Conservation (phyloP, 92 coral and sea anemone species). For the Heteractis magnifica region DNA sequence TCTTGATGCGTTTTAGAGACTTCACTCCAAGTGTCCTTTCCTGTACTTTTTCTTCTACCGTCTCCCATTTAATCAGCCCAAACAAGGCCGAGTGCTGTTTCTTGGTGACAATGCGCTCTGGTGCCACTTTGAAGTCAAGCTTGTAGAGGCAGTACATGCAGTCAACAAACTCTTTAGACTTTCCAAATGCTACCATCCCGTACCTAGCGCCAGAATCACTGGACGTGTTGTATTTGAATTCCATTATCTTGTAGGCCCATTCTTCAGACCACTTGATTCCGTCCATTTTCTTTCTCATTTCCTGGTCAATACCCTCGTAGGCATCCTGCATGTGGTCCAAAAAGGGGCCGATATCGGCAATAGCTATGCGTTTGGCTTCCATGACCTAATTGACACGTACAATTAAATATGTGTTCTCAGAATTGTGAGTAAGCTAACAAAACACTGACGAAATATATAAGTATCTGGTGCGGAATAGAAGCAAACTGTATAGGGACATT, state of each 20-base stretch:
- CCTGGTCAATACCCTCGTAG: constrained; percentile 44
- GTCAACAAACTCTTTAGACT: constrained; percentile 39
- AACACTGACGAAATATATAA: too few relatives aligned
- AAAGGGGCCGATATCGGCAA: background rate
- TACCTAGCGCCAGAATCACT: constrained; percentile 45
- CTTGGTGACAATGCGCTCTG: constrained; percentile 44
- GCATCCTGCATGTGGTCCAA: constrained; percentile 46
- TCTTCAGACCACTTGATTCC: constrained; percentile 46
- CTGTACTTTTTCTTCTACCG: background rate
- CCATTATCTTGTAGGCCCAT: constrained; percentile 53
- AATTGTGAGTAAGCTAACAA: too few relatives aligned
- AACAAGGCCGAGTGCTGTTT: background rate
- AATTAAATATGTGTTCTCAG: too few relatives aligned
- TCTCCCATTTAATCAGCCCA: background rate
- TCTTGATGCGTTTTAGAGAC: constrained; percentile 37
- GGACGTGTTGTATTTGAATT: constrained; percentile 37
- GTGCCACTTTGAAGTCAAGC: constrained; percentile 52
- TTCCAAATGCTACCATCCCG: constrained; percentile 53
- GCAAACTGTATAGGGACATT: too few relatives aligned
- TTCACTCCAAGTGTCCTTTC: constrained; percentile 20
- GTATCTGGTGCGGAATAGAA: too few relatives aligned
- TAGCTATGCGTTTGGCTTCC: background rate
- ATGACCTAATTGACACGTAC: background rate
- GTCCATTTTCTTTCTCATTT: constrained; percentile 47
- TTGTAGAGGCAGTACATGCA: constrained; percentile 54